Conservation (phyloP, 1,140 invertebrate genomes). For the Zaprionus lachaisei region DNA sequence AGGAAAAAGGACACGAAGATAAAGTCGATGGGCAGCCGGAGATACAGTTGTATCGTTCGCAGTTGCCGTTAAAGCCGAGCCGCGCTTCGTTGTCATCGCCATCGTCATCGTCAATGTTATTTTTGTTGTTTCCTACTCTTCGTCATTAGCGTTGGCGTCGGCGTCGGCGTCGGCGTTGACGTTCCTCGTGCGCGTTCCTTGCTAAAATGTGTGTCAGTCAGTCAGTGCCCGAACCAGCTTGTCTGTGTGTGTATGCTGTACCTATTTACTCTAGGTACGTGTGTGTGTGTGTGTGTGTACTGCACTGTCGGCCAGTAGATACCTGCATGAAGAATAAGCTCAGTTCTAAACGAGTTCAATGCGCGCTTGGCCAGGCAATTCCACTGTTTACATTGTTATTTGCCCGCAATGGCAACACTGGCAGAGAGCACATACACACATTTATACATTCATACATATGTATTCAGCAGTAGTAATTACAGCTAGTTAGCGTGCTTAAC, state of each 20-base stretch:
- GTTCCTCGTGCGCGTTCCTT: conserved; percentile 38
- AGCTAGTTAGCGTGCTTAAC: conserved; percentile 48
- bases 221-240: conserved; percentile 60
- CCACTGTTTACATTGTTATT: conserved; percentile 68
- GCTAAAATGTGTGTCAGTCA: conserved; percentile 80
- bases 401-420: conserved; percentile 27
- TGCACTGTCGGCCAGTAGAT: conserved; percentile 57
- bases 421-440: not conserved
- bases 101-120: conserved; percentile 74
- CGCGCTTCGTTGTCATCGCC: conserved; percentile 53
- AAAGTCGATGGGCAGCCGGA: conserved; percentile 74
- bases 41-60: conserved; percentile 76
- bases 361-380: conserved; percentile 55
- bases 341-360: conserved; percentile 66
- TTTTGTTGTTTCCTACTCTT: conserved; percentile 76
- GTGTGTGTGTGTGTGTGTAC: conserved; percentile 34
- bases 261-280: not conserved
- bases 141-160: conserved; percentile 39
- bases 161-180: conserved; percentile 28
- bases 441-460: conserved; percentile 13
- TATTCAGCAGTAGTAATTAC: conserved; percentile 9
- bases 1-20: conserved; percentile 72
- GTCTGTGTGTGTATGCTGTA: conserved; percentile 11
- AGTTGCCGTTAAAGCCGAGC: conserved; percentile 13
- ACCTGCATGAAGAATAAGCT: conserved; percentile 65